A percentile compares a stretch with the other conserved stretches of the same genome.
Conservation (phyloP, 2,888 invertebrate species). For the Lingula anatina region DNA sequence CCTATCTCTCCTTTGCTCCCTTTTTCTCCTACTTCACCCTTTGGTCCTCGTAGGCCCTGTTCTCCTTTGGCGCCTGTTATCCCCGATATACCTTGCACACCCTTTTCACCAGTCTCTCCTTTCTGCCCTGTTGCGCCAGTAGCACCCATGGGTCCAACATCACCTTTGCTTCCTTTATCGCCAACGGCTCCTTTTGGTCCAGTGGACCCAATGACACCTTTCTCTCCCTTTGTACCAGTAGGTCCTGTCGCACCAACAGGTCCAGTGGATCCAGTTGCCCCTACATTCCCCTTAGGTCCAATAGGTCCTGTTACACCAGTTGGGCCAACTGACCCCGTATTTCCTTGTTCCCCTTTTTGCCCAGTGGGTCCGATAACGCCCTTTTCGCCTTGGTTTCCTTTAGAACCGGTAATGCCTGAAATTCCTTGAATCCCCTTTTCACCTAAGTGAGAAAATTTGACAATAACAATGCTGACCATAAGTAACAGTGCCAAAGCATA, state of each 20-base stretch:
- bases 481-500: too few relatives aligned
- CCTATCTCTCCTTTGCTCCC: constrained; percentile 7
- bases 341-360: constrained; percentile 7
- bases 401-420: too few relatives aligned
- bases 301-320: background rate
- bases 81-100: background rate
- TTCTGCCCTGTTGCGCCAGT: constrained; percentile 2
- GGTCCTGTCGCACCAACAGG: constrained; percentile 5
- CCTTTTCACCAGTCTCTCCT: constrained; percentile 4
- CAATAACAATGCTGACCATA: too few relatives aligned
- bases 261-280: constrained; percentile 6
- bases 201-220: constrained; percentile 3
- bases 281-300: too few relatives aligned
- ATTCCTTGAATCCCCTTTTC: too few relatives aligned
- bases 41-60: constrained; percentile 2
- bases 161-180: constrained; percentile 10
- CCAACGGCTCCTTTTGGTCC: constrained; percentile 9
- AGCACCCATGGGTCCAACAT: constrained; percentile 5
- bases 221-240: constrained; percentile 1
- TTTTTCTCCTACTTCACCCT: constrained; percentile 3
- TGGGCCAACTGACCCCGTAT: constrained; percentile 6
- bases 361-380: constrained; percentile 14
- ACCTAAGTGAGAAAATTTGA: too few relatives aligned
- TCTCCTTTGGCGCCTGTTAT: background rate
- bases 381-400: too few relatives aligned